These are phyloP conservation scores for Malacoctenus gilli DNA, from an alignment of 2,797 vertebrate species.

Conservation along the genomic window DNA sequence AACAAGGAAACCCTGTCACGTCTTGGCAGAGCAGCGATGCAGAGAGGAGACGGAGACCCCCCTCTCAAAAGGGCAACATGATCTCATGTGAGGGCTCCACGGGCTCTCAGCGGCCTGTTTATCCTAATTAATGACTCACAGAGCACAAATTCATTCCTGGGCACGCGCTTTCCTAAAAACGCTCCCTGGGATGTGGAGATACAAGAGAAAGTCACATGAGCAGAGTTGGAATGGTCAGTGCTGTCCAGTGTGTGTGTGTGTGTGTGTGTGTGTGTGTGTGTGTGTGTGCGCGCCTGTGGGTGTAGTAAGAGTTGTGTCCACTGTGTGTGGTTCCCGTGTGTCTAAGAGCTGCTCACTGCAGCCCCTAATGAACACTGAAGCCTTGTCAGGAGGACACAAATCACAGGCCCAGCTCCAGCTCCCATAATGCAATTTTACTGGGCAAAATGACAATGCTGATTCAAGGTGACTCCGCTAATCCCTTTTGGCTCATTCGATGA, in stretches of 20 bases:
- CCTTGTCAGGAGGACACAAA: constrained; percentile 79
- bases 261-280: constrained; percentile 27
- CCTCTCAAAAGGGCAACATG: constrained; percentile 34
- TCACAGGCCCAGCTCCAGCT: constrained; percentile 71
- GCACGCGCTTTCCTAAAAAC: too few relatives aligned
- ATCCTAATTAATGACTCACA: neutral
- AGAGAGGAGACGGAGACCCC: constrained; percentile 43
- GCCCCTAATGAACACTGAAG: constrained; percentile 79
- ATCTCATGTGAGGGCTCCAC: constrained; percentile 37
- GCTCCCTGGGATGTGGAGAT: too few relatives aligned
- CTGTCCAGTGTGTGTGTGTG: constrained; percentile 29
- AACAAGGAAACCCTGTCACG: constrained; percentile 44
- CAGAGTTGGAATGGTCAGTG: constrained; percentile 28
- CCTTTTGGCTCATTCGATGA: constrained; percentile 61
- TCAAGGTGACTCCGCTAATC: constrained; percentile 79
- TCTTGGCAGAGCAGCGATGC: constrained; percentile 18
- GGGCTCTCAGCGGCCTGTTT: neutral
- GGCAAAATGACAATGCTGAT: constrained; percentile 71
- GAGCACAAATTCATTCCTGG: neutral
- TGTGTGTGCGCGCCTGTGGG: constrained; percentile 31
- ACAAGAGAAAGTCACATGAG: neutral
- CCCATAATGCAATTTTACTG: constrained; percentile 78
- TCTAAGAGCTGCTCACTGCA: constrained; percentile 66
- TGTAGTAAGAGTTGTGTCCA: constrained; percentile 31
- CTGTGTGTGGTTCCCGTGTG: constrained; percentile 50